These are phyloP conservation scores for Apocheima hispidaria DNA, from an alignment of 2,888 invertebrate species.

Conservation along the genomic window DNA sequence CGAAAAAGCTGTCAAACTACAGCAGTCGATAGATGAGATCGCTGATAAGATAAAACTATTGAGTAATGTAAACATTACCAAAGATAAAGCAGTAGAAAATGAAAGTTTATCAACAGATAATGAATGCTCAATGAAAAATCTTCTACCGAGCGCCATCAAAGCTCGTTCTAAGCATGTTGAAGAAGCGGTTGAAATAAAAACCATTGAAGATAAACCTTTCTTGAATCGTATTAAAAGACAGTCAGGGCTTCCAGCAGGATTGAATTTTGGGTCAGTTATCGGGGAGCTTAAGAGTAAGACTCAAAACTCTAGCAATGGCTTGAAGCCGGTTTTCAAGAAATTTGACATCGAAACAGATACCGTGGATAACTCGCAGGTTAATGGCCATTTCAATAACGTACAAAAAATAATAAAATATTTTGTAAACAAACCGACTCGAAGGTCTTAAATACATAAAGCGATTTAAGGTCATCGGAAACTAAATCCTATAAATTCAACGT, in stretches of 20 bases:
- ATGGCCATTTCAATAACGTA: too few species aligned
- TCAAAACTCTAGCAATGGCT: conserved; percentile 66
- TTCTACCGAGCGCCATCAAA: conserved; percentile 37
- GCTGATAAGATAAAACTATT: conserved; percentile 63
- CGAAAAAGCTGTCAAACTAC: conserved; percentile 58
- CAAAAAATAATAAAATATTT: not conserved
- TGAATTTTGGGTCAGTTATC: conserved; percentile 80
- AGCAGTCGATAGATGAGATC: conserved; percentile 63
- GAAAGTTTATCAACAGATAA: conserved; percentile 29
- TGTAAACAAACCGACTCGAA: not conserved
- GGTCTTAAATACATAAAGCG: conserved; percentile 1
- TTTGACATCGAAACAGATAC: conserved; percentile 69
- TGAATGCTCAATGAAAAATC: conserved; percentile 17
- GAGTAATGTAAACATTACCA: conserved; percentile 46
- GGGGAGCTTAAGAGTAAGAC: conserved; percentile 80
- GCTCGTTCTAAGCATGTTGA: conserved; percentile 32
- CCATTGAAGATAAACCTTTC: conserved; percentile 59
- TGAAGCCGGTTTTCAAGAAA: conserved; percentile 80
- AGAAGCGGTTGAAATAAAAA: conserved; percentile 32
- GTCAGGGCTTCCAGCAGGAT: conserved; percentile 67
- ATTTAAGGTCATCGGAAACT: conserved; percentile 24
- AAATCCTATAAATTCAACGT: conserved; percentile 14
- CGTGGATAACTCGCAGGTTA: conserved; percentile 70
- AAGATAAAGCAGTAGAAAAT: conserved; percentile 36
- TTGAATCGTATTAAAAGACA: conserved; percentile 72